phyloP scores from a whole-genome alignment of 2,888 invertebrate species.

The Sphaeridia pumilis region DNA sequence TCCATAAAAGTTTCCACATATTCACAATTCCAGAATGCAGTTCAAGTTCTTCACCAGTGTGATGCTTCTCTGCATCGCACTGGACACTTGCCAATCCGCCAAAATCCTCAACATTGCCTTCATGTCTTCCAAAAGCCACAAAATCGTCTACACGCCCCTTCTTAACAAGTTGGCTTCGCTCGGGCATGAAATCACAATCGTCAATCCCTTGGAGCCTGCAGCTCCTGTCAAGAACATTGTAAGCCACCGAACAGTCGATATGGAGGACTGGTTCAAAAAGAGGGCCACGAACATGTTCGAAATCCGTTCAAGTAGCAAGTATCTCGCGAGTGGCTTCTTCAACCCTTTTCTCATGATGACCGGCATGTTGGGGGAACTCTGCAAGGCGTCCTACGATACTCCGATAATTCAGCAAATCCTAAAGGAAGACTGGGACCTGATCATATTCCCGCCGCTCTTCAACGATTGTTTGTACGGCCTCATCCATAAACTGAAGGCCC shows the following conservation, averaged over 20 bases:
- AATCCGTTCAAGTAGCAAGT: background rate
- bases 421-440: conserved; percentile 14
- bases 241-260: background rate
- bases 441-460: conserved; percentile 1
- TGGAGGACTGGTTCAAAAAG: background rate
- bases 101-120: conserved; percentile 2
- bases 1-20: no score
- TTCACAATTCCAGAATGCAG: no score
- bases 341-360: conserved; percentile 1
- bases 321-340: background rate
- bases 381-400: background rate
- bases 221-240: background rate
- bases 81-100: background rate
- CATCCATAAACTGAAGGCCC: background rate
- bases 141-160: conserved; percentile 2
- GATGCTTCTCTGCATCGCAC: background rate
- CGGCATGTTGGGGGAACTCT: background rate
- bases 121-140: conserved; percentile 4
- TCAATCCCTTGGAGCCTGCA: background rate
- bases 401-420: conserved; percentile 9
- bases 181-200: conserved; percentile 2
- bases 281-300: background rate
- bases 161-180: background rate
- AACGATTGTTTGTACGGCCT: conserved; percentile 7
- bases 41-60: background rate